Conservation (phyloP, 2,797 vertebrate species). For the Nannoperca obscura region DNA sequence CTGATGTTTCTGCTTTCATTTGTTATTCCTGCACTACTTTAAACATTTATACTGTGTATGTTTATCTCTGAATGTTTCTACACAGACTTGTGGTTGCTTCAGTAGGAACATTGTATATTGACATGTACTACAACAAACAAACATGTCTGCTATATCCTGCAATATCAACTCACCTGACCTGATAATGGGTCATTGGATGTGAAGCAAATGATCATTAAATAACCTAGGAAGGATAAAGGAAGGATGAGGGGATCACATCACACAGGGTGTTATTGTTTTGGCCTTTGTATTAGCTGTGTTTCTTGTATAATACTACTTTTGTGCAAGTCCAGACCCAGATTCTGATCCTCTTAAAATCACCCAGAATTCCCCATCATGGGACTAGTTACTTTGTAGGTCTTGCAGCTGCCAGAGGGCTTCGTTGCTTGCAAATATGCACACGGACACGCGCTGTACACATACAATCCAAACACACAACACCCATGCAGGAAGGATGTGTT, state of each 20-base stretch:
- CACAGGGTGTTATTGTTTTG: slow-evolving; percentile 74
- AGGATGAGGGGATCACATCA: slow-evolving; percentile 26
- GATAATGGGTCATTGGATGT: slow-evolving; percentile 46
- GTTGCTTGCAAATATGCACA: not conserved
- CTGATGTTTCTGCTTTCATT: not conserved
- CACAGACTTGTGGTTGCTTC: not conserved
- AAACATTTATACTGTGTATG: slow-evolving; percentile 1
- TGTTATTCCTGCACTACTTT: not conserved
- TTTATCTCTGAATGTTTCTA: slow-evolving; percentile 17
- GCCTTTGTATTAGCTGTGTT: slow-evolving; percentile 51
- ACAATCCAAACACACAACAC: slow-evolving; percentile 51
- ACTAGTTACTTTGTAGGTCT: slow-evolving; percentile 41
- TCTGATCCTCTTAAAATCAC: slow-evolving; percentile 79
- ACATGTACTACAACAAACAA: slow-evolving; percentile 33
- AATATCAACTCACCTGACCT: slow-evolving; percentile 10
- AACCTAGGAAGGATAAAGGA: too few species aligned
- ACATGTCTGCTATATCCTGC: slow-evolving; percentile 16
- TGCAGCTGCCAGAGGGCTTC: slow-evolving; percentile 33
- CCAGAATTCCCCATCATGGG: slow-evolving; percentile 62
- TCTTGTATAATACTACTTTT: slow-evolving; percentile 72
- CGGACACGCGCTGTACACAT: slow-evolving; percentile 10
- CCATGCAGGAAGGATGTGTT: slow-evolving; percentile 58
- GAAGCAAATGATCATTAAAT: slow-evolving; percentile 33
- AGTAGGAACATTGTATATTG: slow-evolving; percentile 10
- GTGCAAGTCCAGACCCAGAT: slow-evolving; percentile 64